Evolutionary conservation across 2,797 vertebrate species (phyloP).

Genomic region (Crocidura indochinensis): DNA sequence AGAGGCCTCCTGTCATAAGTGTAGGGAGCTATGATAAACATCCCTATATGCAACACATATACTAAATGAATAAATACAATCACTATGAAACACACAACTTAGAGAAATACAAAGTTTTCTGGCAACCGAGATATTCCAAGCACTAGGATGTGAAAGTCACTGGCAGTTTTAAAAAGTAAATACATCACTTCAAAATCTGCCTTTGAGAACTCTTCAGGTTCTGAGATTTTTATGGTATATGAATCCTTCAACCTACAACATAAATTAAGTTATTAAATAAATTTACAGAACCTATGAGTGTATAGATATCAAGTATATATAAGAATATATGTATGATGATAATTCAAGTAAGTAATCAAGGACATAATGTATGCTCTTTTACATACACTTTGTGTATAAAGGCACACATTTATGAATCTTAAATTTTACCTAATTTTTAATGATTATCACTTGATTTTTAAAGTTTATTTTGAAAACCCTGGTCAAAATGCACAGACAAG

Average conservation of each 20-base stretch:
- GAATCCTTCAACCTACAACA: not conserved
- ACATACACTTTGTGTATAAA: not conserved
- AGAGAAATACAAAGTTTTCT: constrained; percentile 21
- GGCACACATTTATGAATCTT: no score
- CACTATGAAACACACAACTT: not conserved
- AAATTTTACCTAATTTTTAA: no score
- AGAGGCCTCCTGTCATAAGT: not conserved
- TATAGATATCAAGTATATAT: not conserved
- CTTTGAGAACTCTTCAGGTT: constrained; percentile 78
- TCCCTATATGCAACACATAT: not conserved
- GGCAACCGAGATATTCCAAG: not conserved
- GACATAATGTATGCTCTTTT: not conserved
- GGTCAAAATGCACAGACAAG: not conserved
- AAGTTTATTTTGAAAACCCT: no score
- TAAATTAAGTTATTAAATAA: not conserved
- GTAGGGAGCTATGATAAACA: not conserved
- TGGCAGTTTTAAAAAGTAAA: not conserved
- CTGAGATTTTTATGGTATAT: constrained; percentile 70
- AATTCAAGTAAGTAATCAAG: not conserved
- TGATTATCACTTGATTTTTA: no score
- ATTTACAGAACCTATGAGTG: not conserved
- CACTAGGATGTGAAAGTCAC: not conserved
- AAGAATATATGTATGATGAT: not conserved
- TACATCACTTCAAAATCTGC: not conserved
- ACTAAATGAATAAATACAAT: not conserved